Percentiles rank a stretch among this genome's conserved stretches.
Evolutionary conservation across 2,888 invertebrate species (phyloP).

Genomic region (Papilio elwesi): DNA sequence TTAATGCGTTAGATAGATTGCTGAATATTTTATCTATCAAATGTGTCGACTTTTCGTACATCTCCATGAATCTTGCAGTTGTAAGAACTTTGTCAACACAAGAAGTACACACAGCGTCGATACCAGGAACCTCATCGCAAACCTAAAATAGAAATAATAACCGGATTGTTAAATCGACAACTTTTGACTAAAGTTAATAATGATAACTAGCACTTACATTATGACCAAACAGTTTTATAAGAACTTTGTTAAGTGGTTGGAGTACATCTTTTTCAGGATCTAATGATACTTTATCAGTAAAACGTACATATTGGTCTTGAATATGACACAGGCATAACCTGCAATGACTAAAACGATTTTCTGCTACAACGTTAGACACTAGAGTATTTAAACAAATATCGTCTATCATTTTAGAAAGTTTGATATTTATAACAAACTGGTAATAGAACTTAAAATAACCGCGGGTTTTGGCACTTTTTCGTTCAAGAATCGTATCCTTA

Average conservation of each 20-base stretch:
- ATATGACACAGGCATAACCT: constrained; percentile 73
- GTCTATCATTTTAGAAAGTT: constrained; percentile 51
- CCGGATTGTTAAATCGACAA: neutral
- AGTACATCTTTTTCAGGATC: constrained; percentile 49
- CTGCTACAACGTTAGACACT: constrained; percentile 65
- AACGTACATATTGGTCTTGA: constrained; percentile 60
- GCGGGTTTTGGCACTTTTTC: constrained; percentile 67
- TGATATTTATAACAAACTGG: neutral
- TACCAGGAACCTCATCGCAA: constrained; percentile 61
- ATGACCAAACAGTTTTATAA: constrained; percentile 57
- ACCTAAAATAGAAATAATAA: constrained; percentile 58
- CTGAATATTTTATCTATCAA: constrained; percentile 60
- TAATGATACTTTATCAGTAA: constrained; percentile 61
- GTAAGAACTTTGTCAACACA: constrained; percentile 62
- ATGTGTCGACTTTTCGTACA: constrained; percentile 56
- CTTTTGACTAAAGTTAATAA: neutral
- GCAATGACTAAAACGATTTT: constrained; percentile 69
- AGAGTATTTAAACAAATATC: constrained; percentile 58
- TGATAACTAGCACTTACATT: constrained; percentile 54
- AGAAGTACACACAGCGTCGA: constrained; percentile 67
- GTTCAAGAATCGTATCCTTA: constrained; percentile 63
- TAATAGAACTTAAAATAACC: constrained; percentile 44
- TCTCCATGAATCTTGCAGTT: constrained; percentile 58
- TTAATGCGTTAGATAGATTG: constrained; percentile 56
- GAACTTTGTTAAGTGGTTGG: constrained; percentile 54